Base-by-base conservation (phyloP, 2,113 vertebrate genomes). In the Cranoglanis bouderius region DNA sequence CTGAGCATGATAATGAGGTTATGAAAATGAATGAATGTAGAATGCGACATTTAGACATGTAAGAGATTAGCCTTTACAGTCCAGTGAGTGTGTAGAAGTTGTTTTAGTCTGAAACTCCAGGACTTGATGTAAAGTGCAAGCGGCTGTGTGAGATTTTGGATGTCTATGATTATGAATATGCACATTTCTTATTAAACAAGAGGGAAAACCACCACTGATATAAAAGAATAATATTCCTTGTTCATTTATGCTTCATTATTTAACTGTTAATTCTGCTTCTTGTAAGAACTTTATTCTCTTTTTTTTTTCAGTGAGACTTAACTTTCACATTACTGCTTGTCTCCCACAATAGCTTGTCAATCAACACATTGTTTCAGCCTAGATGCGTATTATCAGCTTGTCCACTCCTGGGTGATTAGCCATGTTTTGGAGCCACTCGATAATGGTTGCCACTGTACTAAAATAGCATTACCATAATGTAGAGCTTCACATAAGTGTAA, bases 381-480 rank as follows among this genome's bases (percentile, higher is more conserved):
- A 86, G 84, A 75, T 55, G 24, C 10, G 32, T 65, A 86, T 88
- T 86, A 77, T 35, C 51, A 82, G 43, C 89, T 86, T 29, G 51
- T 82, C 78, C 43, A 61, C 55, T 85, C 72, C 87, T 86, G 55
- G 40, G 70, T 90, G 59, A 86, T 81, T 81, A 86, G 35, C 49
- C 70, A 35, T 83, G 77, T 38, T 84, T 90, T 86, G 84, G 35
- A 83, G 46, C 78, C 70, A 49, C 43, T 59, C 55, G 16, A 86
- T 90, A 87, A 88, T 84, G 40, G 80, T 67, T 67, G 21, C 16
- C 43, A 78, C 84, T 84, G 77, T 55, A 90, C 81, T 85, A 88
- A 59, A 89, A 91, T 40, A 53, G 89, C 85, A 87, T 90, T 82
- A 85, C 70, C 87, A 89, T 88, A 90, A 43, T 85, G 61, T 82